Conservation (phyloP, 2,113 vertebrate species). For the Malurus elegans region DNA sequence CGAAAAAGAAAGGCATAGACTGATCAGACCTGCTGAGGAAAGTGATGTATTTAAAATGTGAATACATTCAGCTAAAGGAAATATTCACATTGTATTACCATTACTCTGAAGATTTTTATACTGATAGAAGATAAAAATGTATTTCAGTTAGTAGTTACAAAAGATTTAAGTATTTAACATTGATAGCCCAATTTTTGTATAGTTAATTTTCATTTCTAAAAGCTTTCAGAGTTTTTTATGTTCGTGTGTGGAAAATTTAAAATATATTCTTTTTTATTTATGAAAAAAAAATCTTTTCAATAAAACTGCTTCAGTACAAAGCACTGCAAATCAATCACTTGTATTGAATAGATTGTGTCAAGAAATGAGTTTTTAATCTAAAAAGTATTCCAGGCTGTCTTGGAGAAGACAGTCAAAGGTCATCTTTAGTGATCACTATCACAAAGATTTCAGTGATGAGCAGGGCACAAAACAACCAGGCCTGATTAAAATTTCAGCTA, state of each 20-base stretch:
- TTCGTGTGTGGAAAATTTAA: constrained; percentile 42
- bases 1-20: constrained; percentile 60
- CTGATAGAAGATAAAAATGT: constrained; percentile 33
- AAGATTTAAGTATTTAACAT: constrained; percentile 51
- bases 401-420: not conserved
- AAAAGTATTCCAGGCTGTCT: not conserved
- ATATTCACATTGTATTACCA: not conserved
- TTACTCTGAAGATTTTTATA: constrained; percentile 49
- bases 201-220: constrained; percentile 59
- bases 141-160: constrained; percentile 45
- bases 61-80: not conserved
- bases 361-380: not conserved
- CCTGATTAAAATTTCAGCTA: not conserved
- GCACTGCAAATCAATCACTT: not conserved
- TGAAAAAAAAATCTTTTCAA: constrained; percentile 49
- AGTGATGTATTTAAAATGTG: constrained; percentile 12
- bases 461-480: not conserved
- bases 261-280: constrained; percentile 70
- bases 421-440: not conserved
- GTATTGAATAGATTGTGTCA: not conserved
- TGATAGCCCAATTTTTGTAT: constrained; percentile 56
- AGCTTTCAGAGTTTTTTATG: constrained; percentile 47
- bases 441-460: not conserved
- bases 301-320: constrained; percentile 57
- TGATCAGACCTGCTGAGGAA: not conserved